Evolutionary conservation across 2,888 invertebrate species (phyloP).

Genomic region (Philonicus albiceps): DNA sequence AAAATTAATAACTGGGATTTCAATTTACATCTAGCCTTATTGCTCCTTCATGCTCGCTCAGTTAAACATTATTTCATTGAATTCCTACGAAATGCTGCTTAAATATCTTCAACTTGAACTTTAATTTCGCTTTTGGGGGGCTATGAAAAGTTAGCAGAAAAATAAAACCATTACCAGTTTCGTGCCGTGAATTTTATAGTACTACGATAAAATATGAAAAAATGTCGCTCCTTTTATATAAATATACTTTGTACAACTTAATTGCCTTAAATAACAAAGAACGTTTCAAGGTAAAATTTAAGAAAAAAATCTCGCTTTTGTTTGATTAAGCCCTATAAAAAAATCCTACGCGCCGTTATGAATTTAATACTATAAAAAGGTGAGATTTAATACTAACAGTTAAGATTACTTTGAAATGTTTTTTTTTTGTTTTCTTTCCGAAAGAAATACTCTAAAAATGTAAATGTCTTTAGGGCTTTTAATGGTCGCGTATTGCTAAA

Average conservation of each 20-base stretch:
- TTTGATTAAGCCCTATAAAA: not conserved
- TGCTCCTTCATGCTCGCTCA: not conserved
- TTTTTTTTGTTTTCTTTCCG: not conserved
- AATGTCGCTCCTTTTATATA: not conserved
- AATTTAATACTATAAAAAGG: constrained; percentile 19
- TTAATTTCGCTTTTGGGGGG: not conserved
- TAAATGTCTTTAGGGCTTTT: constrained; percentile 20
- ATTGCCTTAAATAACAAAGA: not conserved
- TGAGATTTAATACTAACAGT: constrained; percentile 15
- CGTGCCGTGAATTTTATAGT: not conserved
- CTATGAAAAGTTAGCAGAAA: not conserved
- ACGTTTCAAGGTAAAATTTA: not conserved
- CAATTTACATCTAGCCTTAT: not conserved
- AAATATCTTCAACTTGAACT: not conserved
- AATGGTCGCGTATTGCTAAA: not conserved
- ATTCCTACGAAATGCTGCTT: not conserved
- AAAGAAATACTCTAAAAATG: not conserved
- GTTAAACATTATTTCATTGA: not conserved
- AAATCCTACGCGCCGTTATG: not conserved
- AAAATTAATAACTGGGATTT: not conserved
- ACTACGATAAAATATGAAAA: not conserved
- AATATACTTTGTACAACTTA: constrained; percentile 18
- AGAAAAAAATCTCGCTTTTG: not conserved
- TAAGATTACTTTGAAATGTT: not conserved
- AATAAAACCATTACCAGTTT: not conserved